These are phyloP conservation scores for Passerina amoena DNA, from an alignment of 2,113 vertebrate genomes.

Conservation along the genomic window DNA sequence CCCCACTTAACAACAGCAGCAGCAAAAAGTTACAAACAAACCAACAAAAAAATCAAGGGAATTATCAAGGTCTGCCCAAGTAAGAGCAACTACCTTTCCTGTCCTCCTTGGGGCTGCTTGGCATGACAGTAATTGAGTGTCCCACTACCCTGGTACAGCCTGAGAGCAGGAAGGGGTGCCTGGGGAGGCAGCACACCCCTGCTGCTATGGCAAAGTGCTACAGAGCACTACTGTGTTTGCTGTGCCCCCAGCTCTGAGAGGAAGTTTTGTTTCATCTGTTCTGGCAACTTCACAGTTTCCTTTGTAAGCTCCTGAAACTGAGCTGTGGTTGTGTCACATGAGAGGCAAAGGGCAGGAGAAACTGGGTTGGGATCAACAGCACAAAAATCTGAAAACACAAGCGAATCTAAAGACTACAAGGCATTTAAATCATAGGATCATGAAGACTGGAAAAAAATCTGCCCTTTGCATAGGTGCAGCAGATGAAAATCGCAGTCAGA, in stretches of 20 bases:
- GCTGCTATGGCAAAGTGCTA: not conserved
- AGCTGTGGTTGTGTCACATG: not conserved
- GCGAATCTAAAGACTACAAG: not conserved
- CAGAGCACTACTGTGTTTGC: not conserved
- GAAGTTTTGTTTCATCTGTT: constrained; percentile 33
- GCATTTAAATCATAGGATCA: fast-evolving
- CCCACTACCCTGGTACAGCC: constrained; percentile 17
- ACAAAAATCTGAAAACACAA: not conserved
- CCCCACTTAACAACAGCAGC: not conserved
- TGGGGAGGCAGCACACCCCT: not conserved
- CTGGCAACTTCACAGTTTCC: constrained; percentile 21
- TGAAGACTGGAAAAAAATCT: not conserved
- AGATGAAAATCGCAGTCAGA: not conserved
- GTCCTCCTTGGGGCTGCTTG: constrained; percentile 38
- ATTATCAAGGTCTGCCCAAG: not conserved
- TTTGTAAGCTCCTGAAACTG: constrained; percentile 18
- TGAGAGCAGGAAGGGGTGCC: constrained; percentile 41
- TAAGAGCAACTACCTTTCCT: constrained; percentile 27
- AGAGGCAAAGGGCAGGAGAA: constrained; percentile 33
- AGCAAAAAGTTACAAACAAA: not conserved
- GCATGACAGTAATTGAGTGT: not conserved
- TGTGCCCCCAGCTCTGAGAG: not conserved
- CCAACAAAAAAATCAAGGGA: not conserved
- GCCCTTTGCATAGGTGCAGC: not conserved
- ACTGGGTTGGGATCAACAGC: not conserved